These are phyloP conservation scores for Drosophila anomalata DNA, from an alignment of 2,888 invertebrate species.

Conservation along the genomic window DNA sequence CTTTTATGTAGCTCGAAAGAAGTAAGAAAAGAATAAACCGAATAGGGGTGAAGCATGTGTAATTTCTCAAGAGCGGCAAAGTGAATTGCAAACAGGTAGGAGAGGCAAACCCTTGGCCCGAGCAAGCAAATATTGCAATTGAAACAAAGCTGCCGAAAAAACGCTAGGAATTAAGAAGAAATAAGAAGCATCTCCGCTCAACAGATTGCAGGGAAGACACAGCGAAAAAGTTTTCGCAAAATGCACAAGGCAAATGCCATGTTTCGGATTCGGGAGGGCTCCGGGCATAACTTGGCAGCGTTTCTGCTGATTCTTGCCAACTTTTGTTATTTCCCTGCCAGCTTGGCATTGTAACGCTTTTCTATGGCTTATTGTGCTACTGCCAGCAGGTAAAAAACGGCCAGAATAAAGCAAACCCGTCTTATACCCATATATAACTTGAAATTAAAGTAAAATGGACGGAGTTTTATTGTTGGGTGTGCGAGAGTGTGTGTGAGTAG, in stretches of 20 bases:
- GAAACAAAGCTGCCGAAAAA: slow-evolving; percentile 39
- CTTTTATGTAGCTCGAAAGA: slow-evolving; percentile 30
- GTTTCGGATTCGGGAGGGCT: not conserved
- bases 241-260: slow-evolving; percentile 10
- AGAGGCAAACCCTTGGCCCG: slow-evolving; percentile 10
- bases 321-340: slow-evolving; percentile 58
- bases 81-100: slow-evolving; percentile 71
- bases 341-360: slow-evolving; percentile 64
- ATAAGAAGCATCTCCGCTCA: slow-evolving; percentile 51
- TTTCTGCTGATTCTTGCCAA: slow-evolving; percentile 52
- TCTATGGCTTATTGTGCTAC: slow-evolving; percentile 56
- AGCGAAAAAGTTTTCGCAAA: slow-evolving; percentile 39
- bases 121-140: slow-evolving; percentile 48
- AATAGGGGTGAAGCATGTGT: slow-evolving; percentile 60
- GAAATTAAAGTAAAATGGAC: slow-evolving; percentile 49
- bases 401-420: slow-evolving; percentile 9
- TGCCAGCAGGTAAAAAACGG: slow-evolving; percentile 43
- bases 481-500: slow-evolving; percentile 17
- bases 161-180: slow-evolving; percentile 29
- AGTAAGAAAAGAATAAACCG: not conserved
- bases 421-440: slow-evolving; percentile 20
- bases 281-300: slow-evolving; percentile 24
- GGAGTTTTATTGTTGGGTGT: slow-evolving; percentile 39
- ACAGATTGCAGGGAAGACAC: slow-evolving; percentile 68
- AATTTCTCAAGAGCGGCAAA: slow-evolving; percentile 76